Evolutionary conservation across 1,140 invertebrate species (phyloP).

Genomic region (Macrobrachium rosenbergii): DNA sequence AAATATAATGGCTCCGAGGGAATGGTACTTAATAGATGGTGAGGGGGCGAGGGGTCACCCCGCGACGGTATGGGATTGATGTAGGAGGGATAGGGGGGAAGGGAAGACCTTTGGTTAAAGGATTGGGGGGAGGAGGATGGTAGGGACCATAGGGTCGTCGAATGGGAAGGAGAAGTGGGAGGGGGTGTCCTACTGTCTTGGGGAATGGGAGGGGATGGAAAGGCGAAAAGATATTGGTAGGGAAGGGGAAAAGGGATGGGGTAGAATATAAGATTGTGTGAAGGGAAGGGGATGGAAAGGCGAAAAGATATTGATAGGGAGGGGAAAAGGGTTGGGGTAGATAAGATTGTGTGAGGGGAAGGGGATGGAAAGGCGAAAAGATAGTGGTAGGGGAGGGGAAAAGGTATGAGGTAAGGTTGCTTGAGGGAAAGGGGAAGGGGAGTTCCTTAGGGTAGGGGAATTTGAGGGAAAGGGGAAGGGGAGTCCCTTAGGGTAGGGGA

Average conservation of each 20-base stretch:
- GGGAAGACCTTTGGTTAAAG: no score
- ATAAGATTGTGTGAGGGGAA: no score
- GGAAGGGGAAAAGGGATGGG: background rate
- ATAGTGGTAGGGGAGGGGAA: background rate
- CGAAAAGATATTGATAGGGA: no score
- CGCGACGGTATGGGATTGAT: no score
- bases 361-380: background rate
- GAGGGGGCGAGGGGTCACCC: no score
- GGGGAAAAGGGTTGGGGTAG: no score
- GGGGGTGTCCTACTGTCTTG: background rate
- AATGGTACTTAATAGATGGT: no score
- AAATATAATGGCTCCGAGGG: no score
- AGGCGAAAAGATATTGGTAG: background rate
- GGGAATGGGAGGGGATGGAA: background rate
- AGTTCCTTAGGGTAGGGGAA: background rate
- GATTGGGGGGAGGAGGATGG: no score
- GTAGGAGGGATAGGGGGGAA: no score
- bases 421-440: background rate
- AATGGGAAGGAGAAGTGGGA: background rate
- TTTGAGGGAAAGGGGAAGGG: no score
- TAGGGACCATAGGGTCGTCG: background rate
- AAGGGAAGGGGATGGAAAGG: background rate
- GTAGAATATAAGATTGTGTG: background rate
- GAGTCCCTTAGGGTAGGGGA: background rate
- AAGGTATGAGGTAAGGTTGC: background rate